Base-by-base conservation (phyloP, 2,888 invertebrate genomes). In the Drosophila pseudotakahashii region DNA sequence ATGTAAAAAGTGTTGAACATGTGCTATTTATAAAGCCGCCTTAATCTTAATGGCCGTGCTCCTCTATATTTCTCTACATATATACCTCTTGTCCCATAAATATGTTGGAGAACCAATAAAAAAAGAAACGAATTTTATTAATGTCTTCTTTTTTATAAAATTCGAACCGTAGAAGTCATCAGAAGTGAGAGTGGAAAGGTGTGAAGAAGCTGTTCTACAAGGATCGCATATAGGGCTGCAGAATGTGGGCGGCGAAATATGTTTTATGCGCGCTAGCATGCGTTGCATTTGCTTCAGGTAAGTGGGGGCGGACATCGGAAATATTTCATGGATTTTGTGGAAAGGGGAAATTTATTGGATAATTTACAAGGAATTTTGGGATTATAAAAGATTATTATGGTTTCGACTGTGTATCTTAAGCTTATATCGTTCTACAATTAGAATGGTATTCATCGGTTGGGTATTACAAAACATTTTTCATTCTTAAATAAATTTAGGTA, bases 1-100 rank as follows among this genome's bases (percentile, higher is more conserved):
- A 58, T 53, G 59, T 72, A 77, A 48, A 70, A 67, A 69, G 69
- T 58, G 55, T 42, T 66, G 62, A 66, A 60, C 63, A 39, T 62
- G 60, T 68, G 81, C 84, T 81, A 81, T 81, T 81, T 81, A 66
- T 81, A 81, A 81, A 64, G 66, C 60, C 76, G 55, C 77, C 76
- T 84, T 84, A 81, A 81, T 81, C 81, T 72, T 68, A 81, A 83
- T 81, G 79, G 78, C 66, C 74, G 76, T 69, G 64, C 68, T 44
- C 47, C 51, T 44, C 52, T 30, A 57, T 66, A 59, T 48, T 19
- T 53, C 39, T 41, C 13, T 51, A 52, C 64, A 64, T 81, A 62
- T 84, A 76, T 76, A 78, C 67, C 59, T 52, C 69, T 51, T 57
- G 63, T 57, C 60, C 64, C 69, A 69, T 58, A 73, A 54, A 71